Percentiles rank a stretch among this genome's conserved stretches.
Conservation (phyloP, 2,113 vertebrate species). For the Barnardius zonarius region DNA sequence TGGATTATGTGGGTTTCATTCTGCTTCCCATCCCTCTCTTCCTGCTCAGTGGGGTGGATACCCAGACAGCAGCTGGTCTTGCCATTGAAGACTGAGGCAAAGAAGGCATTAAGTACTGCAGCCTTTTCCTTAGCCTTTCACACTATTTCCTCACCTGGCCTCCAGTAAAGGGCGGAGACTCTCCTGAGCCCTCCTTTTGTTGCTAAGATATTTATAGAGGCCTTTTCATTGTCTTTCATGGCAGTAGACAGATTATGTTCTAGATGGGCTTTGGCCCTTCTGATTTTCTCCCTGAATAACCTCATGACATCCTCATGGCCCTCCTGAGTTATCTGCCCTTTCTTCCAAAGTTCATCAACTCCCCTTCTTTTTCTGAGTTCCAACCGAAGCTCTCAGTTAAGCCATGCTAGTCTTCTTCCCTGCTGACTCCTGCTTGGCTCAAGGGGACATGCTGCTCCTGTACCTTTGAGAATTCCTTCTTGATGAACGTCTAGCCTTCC, state of each 20-base stretch:
- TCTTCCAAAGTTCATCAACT: neutral
- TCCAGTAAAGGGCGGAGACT: neutral
- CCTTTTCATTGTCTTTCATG: neutral
- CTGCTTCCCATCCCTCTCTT: neutral
- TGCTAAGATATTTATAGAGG: neutral
- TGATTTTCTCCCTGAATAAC: neutral
- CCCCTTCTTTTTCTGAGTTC: neutral
- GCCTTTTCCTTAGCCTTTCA: neutral
- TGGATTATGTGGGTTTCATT: neutral
- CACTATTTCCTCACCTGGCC: neutral
- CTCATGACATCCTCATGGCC: too few species aligned
- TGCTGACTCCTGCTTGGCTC: neutral
- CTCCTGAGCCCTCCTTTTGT: neutral
- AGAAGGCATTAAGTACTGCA: neutral
- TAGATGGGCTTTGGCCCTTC: neutral
- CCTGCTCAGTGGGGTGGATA: neutral
- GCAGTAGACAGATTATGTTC: neutral
- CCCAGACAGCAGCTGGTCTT: neutral
- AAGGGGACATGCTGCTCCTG: neutral
- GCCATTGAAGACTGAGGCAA: neutral
- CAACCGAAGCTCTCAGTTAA: neutral
- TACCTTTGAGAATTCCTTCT: neutral
- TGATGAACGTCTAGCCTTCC: neutral
- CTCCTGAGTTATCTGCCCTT: neutral
- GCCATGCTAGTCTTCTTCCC: neutral